Evolutionary conservation across 2,888 invertebrate genomes (phyloP).

Genomic region (Volucella inflata): DNA sequence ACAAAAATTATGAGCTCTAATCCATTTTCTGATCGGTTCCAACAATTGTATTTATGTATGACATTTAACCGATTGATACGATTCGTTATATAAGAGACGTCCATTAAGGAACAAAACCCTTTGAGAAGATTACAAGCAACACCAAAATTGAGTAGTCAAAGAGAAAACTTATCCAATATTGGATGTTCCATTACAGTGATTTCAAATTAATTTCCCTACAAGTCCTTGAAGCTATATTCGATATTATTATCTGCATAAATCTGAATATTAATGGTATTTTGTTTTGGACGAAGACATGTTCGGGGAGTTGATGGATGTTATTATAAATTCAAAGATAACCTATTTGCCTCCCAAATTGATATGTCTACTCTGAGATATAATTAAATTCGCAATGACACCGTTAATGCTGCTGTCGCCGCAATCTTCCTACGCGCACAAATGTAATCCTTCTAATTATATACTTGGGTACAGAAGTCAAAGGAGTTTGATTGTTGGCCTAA

Average conservation of each 20-base stretch:
- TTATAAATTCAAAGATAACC: conserved; percentile 41
- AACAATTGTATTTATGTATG: too few relatives aligned
- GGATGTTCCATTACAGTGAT: too few relatives aligned
- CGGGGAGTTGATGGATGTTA: neutral
- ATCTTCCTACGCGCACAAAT: neutral
- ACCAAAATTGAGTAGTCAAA: too few relatives aligned
- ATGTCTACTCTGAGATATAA: conserved; percentile 37
- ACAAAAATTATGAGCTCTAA: too few relatives aligned
- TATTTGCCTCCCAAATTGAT: conserved; percentile 41
- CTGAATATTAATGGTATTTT: conserved; percentile 38
- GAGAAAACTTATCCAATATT: too few relatives aligned
- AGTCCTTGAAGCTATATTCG: conserved; percentile 24
- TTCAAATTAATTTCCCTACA: conserved; percentile 32
- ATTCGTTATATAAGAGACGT: too few relatives aligned
- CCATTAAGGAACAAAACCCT: too few relatives aligned
- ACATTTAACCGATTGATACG: too few relatives aligned
- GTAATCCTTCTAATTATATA: conserved; percentile 16
- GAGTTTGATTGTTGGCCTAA: conserved; percentile 5
- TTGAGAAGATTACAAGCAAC: too few relatives aligned
- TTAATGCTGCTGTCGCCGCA: neutral
- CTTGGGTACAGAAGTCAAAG: conserved; percentile 1
- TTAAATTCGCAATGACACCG: conserved; percentile 41
- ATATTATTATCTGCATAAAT: conserved; percentile 49
- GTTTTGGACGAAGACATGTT: neutral
- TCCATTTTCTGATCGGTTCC: too few relatives aligned